phyloP scores from a whole-genome alignment of 1,140 invertebrate species.

The Pseudoatta argentina region DNA sequence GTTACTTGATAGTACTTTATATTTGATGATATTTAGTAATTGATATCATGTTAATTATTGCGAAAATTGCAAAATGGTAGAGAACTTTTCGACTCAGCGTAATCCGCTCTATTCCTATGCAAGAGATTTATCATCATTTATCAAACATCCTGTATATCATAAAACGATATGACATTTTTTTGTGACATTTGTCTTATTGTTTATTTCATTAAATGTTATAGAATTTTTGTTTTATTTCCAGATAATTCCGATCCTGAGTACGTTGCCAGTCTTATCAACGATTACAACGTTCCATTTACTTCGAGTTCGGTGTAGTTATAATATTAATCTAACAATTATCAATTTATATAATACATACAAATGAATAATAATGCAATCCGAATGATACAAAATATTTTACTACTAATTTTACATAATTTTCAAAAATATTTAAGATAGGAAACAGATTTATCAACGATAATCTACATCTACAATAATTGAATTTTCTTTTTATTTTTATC shows the following conservation, averaged over 20 bases:
- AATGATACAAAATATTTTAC: background rate
- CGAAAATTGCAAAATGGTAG: too few relatives aligned
- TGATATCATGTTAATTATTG: too few relatives aligned
- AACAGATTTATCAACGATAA: background rate
- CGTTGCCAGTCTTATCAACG: constrained; percentile 77
- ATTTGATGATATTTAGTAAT: too few relatives aligned
- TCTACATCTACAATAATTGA: background rate
- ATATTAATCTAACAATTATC: constrained; percentile 8
- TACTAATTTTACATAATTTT: background rate
- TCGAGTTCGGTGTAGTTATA: background rate
- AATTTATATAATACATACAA: background rate
- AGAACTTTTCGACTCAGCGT: too few relatives aligned
- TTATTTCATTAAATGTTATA: background rate
- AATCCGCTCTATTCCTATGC: too few relatives aligned
- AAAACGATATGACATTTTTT: background rate
- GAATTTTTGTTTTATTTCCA: constrained; percentile 74
- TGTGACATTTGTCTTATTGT: background rate
- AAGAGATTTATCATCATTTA: too few relatives aligned
- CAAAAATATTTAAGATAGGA: background rate
- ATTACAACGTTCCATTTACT: constrained; percentile 57
- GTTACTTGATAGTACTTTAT: too few relatives aligned
- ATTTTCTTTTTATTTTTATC: background rate
- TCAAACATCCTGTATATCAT: background rate
- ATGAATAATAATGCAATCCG: background rate
- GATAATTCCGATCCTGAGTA: constrained; percentile 77